phyloP scores from a whole-genome alignment of 2,113 vertebrate genomes.

The Onychorhynchus coronatus region DNA sequence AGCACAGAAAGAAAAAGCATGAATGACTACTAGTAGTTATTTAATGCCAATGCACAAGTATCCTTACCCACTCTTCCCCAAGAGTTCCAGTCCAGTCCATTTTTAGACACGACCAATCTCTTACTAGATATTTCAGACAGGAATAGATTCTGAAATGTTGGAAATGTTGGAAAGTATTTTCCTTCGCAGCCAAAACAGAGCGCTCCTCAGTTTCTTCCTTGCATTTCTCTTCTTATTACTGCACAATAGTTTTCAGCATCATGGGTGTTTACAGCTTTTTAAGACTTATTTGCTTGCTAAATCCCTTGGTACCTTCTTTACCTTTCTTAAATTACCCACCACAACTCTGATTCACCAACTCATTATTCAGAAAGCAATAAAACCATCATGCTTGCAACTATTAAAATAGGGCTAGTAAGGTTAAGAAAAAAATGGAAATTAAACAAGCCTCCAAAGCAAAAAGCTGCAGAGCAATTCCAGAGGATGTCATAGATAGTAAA shows the following conservation, averaged over 20 bases:
- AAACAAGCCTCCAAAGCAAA: not conserved
- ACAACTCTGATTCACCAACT: not conserved
- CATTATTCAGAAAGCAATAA: not conserved
- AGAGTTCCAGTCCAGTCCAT: not conserved
- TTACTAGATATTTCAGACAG: not conserved
- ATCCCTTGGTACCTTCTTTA: not conserved
- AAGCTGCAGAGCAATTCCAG: not conserved
- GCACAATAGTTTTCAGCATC: not conserved
- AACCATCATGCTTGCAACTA: not conserved
- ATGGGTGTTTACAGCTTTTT: not conserved
- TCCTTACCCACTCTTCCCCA: not conserved
- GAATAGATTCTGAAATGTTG: not conserved
- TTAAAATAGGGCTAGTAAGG: not conserved
- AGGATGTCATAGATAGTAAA: not conserved
- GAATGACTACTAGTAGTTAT: not conserved
- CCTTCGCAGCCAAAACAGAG: not conserved
- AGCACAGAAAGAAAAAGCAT: not conserved
- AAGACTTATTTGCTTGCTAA: not conserved
- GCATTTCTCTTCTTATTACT: not conserved
- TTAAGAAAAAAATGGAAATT: not conserved
- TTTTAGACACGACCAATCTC: not conserved
- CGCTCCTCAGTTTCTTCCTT: not conserved
- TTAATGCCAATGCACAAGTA: not conserved
- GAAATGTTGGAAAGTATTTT: not conserved
- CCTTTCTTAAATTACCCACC: not conserved